These are phyloP conservation scores for Salvelinus sp. DNA, from an alignment of 2,113 vertebrate genomes.

Conservation along the genomic window DNA sequence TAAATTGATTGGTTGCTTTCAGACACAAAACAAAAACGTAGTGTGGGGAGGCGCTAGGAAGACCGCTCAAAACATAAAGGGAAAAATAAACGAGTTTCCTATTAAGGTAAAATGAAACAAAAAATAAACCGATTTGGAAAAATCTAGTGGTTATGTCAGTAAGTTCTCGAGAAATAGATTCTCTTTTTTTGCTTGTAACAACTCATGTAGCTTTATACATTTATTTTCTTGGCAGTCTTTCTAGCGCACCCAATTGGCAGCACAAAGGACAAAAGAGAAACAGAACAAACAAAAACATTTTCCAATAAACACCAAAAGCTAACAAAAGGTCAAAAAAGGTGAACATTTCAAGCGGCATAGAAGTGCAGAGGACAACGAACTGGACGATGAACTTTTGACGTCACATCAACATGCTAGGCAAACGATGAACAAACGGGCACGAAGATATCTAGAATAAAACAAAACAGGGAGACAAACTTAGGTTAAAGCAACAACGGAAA, in stretches of 20 bases:
- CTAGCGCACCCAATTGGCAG: constrained; percentile 89
- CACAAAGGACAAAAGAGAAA: constrained; percentile 76
- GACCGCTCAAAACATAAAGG: constrained; percentile 54
- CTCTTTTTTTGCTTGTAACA: constrained; percentile 71
- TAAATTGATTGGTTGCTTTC: constrained; percentile 82
- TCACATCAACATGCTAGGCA: constrained; percentile 99
- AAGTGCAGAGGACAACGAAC: constrained; percentile 98
- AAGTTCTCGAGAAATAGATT: constrained; percentile 97
- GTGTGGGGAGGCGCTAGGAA: constrained; percentile 62
- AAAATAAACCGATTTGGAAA: constrained; percentile 65
- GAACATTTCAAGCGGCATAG: constrained; percentile 96
- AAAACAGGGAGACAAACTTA: constrained; percentile 88
- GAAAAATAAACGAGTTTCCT: constrained; percentile 25
- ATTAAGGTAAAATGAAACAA: constrained; percentile 31
- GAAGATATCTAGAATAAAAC: constrained; percentile 94
- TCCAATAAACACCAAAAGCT: constrained; percentile 86
- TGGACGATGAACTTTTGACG: constrained; percentile 98
- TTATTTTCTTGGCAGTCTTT: constrained; percentile 78
- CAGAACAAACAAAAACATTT: constrained; percentile 70
- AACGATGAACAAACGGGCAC: constrained; percentile 95
- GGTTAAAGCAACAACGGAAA: constrained; percentile 89
- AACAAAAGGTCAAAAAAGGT: constrained; percentile 86
- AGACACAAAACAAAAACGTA: constrained; percentile 82
- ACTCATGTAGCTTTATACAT: constrained; percentile 73
- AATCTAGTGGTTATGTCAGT: constrained; percentile 92